Evolutionary conservation across 2,888 invertebrate species (phyloP).

Genomic region (Sinotaia quadrata): DNA sequence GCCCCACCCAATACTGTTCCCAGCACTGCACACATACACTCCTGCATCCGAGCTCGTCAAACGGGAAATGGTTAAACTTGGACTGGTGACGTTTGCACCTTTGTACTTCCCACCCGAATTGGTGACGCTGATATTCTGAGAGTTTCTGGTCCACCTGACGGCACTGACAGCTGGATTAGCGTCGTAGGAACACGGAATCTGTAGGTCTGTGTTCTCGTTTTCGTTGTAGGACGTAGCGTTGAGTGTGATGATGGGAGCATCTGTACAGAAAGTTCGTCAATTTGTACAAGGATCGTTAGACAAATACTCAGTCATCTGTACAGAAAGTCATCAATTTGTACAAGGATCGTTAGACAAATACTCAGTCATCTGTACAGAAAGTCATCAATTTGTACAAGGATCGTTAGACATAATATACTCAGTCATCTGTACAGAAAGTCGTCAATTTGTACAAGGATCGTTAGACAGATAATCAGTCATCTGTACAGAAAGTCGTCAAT

Average conservation of each 20-base stretch:
- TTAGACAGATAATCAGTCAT: too few relatives aligned
- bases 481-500: too few relatives aligned
- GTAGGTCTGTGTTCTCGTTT: neutral
- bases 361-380: too few relatives aligned
- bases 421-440: too few relatives aligned
- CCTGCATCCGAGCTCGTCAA: conserved; percentile 31
- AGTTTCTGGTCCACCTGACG: conserved; percentile 17
- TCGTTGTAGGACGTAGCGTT: conserved; percentile 6
- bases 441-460: too few relatives aligned
- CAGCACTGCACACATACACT: conserved; percentile 34
- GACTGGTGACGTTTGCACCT: conserved; percentile 24
- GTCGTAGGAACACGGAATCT: conserved; percentile 16
- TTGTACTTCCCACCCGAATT: conserved; percentile 18
- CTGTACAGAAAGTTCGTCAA: conserved; percentile 13
- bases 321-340: too few relatives aligned
- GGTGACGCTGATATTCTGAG: conserved; percentile 5
- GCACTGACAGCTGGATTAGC: conserved; percentile 11
- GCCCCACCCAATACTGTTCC: conserved; percentile 23
- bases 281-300: too few relatives aligned
- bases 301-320: too few relatives aligned
- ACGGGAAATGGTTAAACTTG: conserved; percentile 32
- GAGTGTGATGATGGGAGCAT: conserved; percentile 21
- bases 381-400: too few relatives aligned
- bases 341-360: too few relatives aligned
- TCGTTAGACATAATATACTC: too few relatives aligned